Base-by-base conservation (phyloP, 2,888 invertebrate species). In the Athalia cordata region DNA sequence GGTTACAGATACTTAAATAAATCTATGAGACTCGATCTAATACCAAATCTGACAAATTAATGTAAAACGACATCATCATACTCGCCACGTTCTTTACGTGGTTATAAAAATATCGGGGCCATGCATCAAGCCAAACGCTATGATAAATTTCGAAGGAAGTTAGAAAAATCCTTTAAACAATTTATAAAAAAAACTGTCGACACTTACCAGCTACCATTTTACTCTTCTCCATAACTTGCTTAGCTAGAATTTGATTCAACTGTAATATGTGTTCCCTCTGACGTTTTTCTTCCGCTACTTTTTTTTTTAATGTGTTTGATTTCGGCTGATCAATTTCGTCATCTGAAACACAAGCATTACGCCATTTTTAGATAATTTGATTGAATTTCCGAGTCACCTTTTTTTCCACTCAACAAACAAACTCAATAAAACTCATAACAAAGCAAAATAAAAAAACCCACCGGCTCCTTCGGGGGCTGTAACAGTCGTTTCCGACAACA, bases 141-240 rank as follows among this genome's bases (percentile, higher is more conserved):
- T 13, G 52, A 29, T 29, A 29, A 67, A 67, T 47, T 57, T 45
- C 50, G 52, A 67, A 59, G 75, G 64, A 79, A 59, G 8, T 78
- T 57, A 64, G 49, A 75, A 43, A 78, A 75, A 29, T 1, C 29
- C 29, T 50, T 5, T 3, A 55, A 55, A 78, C 15, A 62, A 79
- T 77, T 70, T 59, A 55, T 55, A 64, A 70, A 64, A 45, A 62
- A 29, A 50, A 3, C 50, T 43, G 43, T n/a, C 13, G 5, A 15
- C 29, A 91, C 93, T 92, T 93, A 98, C 98, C 98, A 91, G 98
- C 98, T 85, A 97, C 97, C 89, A 97, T 96, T 93, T 97, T 97
- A 92, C 97, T 97, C 93, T 96, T 97, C 91, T 97, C 96, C 93
- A 97, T 98, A 85, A 98, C 98, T 92, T 97, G 96, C 90, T 96